Evolutionary conservation across 1,140 invertebrate genomes (phyloP), one percentile per base, ranked within the genome.

Genomic region (Idris sp.): DNA sequence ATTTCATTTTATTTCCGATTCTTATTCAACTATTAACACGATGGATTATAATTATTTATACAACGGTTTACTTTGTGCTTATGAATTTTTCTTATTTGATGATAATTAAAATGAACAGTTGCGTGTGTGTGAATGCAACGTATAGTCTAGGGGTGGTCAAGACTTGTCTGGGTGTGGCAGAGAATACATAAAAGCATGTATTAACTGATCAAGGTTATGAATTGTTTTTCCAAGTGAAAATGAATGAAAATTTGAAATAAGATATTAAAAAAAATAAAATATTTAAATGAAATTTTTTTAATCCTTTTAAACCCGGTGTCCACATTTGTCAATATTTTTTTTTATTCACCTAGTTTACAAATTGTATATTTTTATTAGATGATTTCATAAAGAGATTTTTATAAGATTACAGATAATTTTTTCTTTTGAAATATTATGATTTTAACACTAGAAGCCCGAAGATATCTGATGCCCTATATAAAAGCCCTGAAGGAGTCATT

Each of bases 181-280:
- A 59, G 53, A 53, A 78, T 74, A 83, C 82, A 78, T 84, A 84
- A 85, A 85, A 81, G 79, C 83, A 83, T 85, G 81, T 82, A 84
- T 85, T 83, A 86, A 84, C 83, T 77, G 81, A 82, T 84, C 76
- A 72, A 77, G 80, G 75, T 82, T 81, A 76, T 77, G 82, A 76
- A 76, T 82, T 74, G 77, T 74, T 40, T 49, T 22, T 62, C 5
- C 1, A 26, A 13, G 9, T 4, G 4, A 22, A 22, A 22, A 22
- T 22, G n/a, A n/a, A n/a, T n/a, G n/a, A n/a, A n/a, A n/a, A n/a
- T n/a, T n/a, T n/a, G n/a, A n/a, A n/a, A n/a, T n/a, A n/a, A n/a
- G n/a, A n/a, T n/a, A n/a, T n/a, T n/a, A n/a, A n/a, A n/a, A n/a
- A n/a, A n/a, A n/a, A n/a, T n/a, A n/a, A n/a, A n/a, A n/a, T n/a